phyloP scores from a whole-genome alignment of 2,797 vertebrate species.

The Myotis vivesi region DNA sequence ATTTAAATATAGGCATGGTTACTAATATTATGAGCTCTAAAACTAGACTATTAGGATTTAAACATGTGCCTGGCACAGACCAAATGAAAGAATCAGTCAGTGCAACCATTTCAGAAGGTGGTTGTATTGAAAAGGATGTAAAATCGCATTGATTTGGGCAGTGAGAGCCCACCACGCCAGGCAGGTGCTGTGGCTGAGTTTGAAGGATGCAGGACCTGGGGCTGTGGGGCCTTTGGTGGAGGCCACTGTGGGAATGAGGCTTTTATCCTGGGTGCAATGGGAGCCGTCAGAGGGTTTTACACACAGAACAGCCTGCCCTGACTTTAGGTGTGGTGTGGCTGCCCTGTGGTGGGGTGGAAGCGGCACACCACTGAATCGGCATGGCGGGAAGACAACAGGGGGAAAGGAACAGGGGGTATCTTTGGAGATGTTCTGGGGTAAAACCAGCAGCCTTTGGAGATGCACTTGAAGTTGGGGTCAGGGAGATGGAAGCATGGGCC shows the following conservation, averaged over 20 bases:
- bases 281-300: background rate
- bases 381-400: fast-evolving
- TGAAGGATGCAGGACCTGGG: background rate
- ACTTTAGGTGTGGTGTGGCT: background rate
- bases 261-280: background rate
- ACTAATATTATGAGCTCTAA: no score
- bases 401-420: background rate
- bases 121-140: background rate
- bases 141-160: fast-evolving
- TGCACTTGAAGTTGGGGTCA: background rate
- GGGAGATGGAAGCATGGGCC: background rate
- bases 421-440: background rate
- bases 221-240: background rate
- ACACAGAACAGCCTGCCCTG: no score
- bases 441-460: background rate
- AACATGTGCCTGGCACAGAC: background rate
- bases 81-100: no score
- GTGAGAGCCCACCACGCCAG: fast-evolving
- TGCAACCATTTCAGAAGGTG: fast-evolving
- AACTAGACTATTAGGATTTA: no score
- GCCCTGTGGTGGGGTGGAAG: background rate
- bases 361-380: background rate
- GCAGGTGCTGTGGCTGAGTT: background rate
- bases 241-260: background rate
- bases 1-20: no score